phyloP scores from a whole-genome alignment of 2,797 vertebrate species.

The Ambastaia sidthimunki region DNA sequence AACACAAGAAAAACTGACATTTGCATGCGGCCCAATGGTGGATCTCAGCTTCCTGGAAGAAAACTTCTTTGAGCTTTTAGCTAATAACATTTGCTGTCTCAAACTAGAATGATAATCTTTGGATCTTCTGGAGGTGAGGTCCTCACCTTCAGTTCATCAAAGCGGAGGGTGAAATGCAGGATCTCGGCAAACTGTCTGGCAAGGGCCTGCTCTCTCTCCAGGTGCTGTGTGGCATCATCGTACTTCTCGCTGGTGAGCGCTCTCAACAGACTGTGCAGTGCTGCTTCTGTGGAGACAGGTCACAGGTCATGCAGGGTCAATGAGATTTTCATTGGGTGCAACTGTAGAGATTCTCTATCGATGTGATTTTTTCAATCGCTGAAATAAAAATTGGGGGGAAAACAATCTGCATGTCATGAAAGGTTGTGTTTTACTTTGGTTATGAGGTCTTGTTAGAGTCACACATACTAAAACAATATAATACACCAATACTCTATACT shows the following conservation, averaged over 20 bases:
- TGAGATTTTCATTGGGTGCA: background rate
- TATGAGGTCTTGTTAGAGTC: no score
- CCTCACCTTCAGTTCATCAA: conserved; percentile 95
- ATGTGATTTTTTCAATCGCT: background rate
- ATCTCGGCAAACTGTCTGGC: conserved; percentile 99
- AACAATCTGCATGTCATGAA: no score
- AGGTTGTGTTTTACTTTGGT: no score
- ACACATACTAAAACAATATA: no score
- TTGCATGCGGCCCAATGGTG: background rate
- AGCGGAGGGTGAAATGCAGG: conserved; percentile 96
- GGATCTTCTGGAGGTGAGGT: background rate
- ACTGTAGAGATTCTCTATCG: background rate
- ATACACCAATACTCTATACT: no score
- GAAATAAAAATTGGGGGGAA: background rate
- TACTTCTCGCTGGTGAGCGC: conserved; percentile 93
- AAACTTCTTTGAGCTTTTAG: background rate
- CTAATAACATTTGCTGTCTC: background rate
- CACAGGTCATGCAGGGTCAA: background rate
- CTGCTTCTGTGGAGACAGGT: conserved; percentile 82
- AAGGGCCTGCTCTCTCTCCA: conserved; percentile 98
- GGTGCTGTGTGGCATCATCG: conserved; percentile 91
- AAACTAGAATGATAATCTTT: background rate
- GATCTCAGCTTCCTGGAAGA: background rate
- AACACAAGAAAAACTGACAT: background rate
- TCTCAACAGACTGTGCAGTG: conserved; percentile 91